These are phyloP conservation scores for Dinoponera quadriceps DNA, from an alignment of 1,140 invertebrate species.

Conservation along the genomic window DNA sequence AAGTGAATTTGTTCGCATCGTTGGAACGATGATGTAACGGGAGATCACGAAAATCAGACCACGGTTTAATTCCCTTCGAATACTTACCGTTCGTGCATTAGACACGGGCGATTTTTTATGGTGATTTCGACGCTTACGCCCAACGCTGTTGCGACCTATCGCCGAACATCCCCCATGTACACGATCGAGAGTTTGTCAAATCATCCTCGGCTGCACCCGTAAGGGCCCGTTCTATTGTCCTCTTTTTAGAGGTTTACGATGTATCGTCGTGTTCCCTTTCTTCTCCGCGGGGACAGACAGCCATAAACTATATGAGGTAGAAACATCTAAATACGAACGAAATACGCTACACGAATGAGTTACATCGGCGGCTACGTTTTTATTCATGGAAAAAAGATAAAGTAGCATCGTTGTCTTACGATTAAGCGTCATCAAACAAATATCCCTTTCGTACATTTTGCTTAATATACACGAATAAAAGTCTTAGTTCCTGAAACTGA, in stretches of 20 bases:
- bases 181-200: constrained; percentile 79
- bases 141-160: constrained; percentile 60
- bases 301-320: constrained; percentile 82
- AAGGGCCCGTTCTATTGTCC: constrained; percentile 75
- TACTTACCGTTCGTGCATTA: constrained; percentile 49
- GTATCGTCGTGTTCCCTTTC: constrained; percentile 75
- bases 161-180: constrained; percentile 65
- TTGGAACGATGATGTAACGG: background rate
- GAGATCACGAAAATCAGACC: constrained; percentile 22
- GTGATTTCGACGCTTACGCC: constrained; percentile 78
- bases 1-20: background rate
- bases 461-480: too few species aligned
- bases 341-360: constrained; percentile 63
- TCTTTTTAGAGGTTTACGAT: constrained; percentile 73
- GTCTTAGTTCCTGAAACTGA: too few species aligned
- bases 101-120: constrained; percentile 77
- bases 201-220: constrained; percentile 77
- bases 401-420: background rate
- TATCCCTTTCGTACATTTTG: background rate
- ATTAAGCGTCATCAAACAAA: background rate
- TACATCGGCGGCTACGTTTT: constrained; percentile 28
- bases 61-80: constrained; percentile 66
- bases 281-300: constrained; percentile 72
- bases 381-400: constrained; percentile 1
- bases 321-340: constrained; percentile 78